Percentiles rank a stretch among this genome's conserved stretches.
Evolutionary conservation across 37 sponge, comb jelly and placozoan genomes (phyloP).

Genomic region (Tethya wilhelma): DNA sequence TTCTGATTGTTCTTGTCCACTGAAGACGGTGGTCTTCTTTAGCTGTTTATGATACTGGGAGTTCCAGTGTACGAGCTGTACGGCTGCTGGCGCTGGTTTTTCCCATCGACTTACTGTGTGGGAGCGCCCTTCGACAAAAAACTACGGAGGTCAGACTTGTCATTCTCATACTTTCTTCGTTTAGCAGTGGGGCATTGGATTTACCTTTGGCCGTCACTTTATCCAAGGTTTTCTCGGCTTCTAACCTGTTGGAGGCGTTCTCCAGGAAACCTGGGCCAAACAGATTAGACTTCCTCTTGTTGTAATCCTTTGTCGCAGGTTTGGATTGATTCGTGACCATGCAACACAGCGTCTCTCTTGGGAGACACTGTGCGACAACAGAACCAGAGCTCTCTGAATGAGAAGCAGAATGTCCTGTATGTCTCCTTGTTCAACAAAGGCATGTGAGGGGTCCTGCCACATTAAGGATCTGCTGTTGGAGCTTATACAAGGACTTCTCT

Average conservation of each 20-base stretch:
- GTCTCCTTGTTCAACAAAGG: too few species aligned
- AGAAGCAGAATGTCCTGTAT: constrained; percentile 20
- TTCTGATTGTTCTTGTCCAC: neutral
- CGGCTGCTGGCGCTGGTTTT: constrained; percentile 22
- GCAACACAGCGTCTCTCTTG: constrained; percentile 25
- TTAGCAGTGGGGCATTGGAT: neutral
- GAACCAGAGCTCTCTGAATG: constrained; percentile 25
- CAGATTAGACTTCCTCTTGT: constrained; percentile 14
- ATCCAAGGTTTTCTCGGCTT: too few species aligned
- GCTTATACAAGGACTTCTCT: constrained; percentile 14
- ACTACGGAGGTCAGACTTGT: constrained; percentile 26
- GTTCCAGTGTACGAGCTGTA: neutral
- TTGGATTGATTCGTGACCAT: constrained; percentile 42
- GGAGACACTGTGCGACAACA: constrained; percentile 10
- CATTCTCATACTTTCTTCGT: neutral
- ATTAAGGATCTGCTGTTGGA: constrained; percentile 25
- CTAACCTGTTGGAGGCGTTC: constrained; percentile 33
- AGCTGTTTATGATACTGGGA: neutral
- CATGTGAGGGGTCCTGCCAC: constrained; percentile 25
- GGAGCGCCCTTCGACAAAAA: constrained; percentile 44
- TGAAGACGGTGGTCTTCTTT: neutral
- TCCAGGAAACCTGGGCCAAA: too few species aligned
- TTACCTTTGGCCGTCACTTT: constrained; percentile 12
- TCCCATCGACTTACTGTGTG: constrained; percentile 6
- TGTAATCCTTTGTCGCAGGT: constrained; percentile 29